Percentiles rank a stretch among this genome's conserved stretches.
These are phyloP conservation scores for Phytoseiulus persimilis DNA, from an alignment of 2,888 invertebrate species.

Conservation along the genomic window DNA sequence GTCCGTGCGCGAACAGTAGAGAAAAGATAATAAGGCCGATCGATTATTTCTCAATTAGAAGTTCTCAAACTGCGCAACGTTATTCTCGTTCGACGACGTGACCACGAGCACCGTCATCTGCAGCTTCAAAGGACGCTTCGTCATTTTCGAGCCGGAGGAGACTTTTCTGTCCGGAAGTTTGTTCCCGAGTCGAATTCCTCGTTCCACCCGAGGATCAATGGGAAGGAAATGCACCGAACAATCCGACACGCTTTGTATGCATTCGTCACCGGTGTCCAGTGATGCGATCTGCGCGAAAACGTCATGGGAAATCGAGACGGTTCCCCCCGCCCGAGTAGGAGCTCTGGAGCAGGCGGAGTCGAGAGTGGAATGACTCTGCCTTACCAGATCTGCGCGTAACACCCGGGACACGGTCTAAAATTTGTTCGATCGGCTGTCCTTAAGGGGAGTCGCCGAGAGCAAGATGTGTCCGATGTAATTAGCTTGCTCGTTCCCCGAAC, in stretches of 20 bases:
- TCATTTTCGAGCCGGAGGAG: no score
- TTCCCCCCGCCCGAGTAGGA: neutral
- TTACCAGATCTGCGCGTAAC: neutral
- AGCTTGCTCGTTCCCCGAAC: neutral
- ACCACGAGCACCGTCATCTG: neutral
- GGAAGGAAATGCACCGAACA: no score
- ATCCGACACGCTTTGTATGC: no score
- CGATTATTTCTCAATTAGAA: constrained; percentile 39
- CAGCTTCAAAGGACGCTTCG: neutral
- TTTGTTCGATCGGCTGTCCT: neutral
- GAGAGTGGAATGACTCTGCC: neutral
- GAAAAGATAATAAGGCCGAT: neutral
- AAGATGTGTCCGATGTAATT: neutral
- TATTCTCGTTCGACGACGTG: neutral
- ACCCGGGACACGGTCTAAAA: neutral
- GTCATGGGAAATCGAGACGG: neutral
- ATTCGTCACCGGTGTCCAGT: no score
- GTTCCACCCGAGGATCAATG: no score
- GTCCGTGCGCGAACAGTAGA: neutral
- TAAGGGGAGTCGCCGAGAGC: neutral
- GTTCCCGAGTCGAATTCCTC: no score
- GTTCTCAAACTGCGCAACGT: neutral
- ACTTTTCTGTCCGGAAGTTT: no score
- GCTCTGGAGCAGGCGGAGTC: neutral
- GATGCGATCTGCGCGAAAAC: no score